These are phyloP conservation scores for Mohoua ochrocephala DNA, from an alignment of 2,113 vertebrate genomes.

Conservation along the genomic window DNA sequence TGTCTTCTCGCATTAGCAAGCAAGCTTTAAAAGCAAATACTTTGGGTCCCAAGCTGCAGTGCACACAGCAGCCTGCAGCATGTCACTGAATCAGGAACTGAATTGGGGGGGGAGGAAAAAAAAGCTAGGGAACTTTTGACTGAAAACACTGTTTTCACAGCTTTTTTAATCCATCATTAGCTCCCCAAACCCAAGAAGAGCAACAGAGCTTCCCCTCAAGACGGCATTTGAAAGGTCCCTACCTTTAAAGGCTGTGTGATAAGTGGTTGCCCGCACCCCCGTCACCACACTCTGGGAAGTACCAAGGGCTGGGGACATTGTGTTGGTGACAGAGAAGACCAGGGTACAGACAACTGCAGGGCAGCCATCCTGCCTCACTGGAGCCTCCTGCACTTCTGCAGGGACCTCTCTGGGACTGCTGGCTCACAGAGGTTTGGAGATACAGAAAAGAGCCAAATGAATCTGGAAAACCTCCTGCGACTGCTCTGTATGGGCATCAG, in stretches of 20 bases:
- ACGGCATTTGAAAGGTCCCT: background rate
- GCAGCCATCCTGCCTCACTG: background rate
- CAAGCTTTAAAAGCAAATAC: background rate
- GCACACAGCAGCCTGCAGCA: background rate
- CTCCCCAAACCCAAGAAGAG: background rate
- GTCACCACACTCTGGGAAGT: background rate
- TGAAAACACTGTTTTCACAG: background rate
- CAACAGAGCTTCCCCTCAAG: background rate
- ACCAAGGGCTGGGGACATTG: background rate
- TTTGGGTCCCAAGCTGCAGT: background rate
- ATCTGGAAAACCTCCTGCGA: background rate
- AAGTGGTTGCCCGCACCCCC: background rate
- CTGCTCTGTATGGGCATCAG: background rate
- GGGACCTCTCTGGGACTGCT: background rate
- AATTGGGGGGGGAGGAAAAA: fast-evolving
- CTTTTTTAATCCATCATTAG: background rate
- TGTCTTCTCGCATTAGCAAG: background rate
- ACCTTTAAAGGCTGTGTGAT: background rate
- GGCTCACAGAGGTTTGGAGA: background rate
- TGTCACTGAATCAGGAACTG: background rate
- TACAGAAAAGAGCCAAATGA: background rate
- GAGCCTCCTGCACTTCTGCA: background rate
- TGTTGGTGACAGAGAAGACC: background rate
- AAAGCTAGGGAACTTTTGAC: background rate
- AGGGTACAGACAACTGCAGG: background rate